Conservation (phyloP, 2,797 vertebrate genomes). For the Takifugu rubripes region DNA sequence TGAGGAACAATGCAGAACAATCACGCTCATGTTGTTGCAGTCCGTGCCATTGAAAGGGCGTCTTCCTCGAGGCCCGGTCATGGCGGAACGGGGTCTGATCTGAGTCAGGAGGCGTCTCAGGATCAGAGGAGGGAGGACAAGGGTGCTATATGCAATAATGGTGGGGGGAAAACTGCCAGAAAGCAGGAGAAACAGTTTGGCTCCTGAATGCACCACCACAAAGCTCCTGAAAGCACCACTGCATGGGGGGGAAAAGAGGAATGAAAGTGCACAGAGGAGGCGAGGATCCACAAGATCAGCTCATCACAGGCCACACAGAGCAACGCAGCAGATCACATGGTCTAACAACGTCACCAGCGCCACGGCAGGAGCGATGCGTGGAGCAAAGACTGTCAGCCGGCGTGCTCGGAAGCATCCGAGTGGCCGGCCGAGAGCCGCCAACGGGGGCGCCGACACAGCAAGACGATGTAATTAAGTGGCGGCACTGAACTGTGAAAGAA, state of each 20-base stretch:
- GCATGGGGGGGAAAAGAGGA: no score
- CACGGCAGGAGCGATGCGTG: conserved; percentile 4
- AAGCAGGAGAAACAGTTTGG: no score
- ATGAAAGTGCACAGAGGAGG: neutral
- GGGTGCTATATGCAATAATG: no score
- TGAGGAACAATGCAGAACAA: conserved; percentile 61
- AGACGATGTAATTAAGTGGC: conserved; percentile 59
- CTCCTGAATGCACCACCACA: neutral
- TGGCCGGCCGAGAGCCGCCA: conserved; percentile 18
- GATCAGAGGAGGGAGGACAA: no score
- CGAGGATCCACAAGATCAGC: neutral
- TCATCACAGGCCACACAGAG: no score
- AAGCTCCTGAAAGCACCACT: conserved; percentile 5
- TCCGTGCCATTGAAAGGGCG: conserved; percentile 42
- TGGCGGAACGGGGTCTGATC: neutral
- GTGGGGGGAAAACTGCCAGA: no score
- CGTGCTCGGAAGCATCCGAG: conserved; percentile 14
- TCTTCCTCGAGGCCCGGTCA: conserved; percentile 30
- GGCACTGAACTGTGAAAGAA: conserved; percentile 52
- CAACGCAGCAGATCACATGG: no score
- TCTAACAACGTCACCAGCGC: neutral
- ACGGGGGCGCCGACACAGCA: conserved; percentile 42
- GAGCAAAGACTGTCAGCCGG: neutral
- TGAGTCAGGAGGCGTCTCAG: no score
- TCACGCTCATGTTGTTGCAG: conserved; percentile 48